Evolutionary conservation across 2,797 vertebrate species (phyloP).

Genomic region (Xiphorhynchus erythropygius): DNA sequence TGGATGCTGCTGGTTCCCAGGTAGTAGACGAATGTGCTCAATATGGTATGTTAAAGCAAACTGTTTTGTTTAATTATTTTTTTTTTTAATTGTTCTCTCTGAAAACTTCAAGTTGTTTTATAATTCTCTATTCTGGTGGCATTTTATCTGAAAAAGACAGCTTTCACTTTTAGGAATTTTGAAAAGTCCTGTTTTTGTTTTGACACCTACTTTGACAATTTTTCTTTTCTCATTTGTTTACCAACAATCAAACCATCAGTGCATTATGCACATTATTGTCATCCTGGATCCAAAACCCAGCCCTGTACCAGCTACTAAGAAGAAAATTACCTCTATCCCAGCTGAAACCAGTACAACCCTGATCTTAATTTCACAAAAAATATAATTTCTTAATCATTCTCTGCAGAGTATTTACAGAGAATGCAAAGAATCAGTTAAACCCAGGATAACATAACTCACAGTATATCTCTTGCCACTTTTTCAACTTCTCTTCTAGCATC

Average conservation of each 20-base stretch:
- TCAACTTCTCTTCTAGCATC: neutral
- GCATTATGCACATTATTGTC: neutral
- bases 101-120: neutral
- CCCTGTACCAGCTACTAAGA: neutral
- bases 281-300: neutral
- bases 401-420: neutral
- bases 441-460: neutral
- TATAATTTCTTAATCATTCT: neutral
- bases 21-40: constrained; percentile 77
- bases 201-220: neutral
- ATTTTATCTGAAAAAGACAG: neutral
- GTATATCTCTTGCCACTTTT: neutral
- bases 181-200: neutral
- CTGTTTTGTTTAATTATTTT: neutral
- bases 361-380: neutral
- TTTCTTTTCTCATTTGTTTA: neutral
- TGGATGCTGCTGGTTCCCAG: constrained; percentile 79
- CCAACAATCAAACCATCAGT: neutral
- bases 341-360: neutral
- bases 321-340: neutral
- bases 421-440: neutral
- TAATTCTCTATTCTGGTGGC: neutral
- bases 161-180: neutral
- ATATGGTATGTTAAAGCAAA: constrained; percentile 73
- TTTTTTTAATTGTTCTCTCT: neutral